Evolutionary conservation across 2,113 vertebrate species (phyloP).

Genomic region (Alouatta palliata): DNA sequence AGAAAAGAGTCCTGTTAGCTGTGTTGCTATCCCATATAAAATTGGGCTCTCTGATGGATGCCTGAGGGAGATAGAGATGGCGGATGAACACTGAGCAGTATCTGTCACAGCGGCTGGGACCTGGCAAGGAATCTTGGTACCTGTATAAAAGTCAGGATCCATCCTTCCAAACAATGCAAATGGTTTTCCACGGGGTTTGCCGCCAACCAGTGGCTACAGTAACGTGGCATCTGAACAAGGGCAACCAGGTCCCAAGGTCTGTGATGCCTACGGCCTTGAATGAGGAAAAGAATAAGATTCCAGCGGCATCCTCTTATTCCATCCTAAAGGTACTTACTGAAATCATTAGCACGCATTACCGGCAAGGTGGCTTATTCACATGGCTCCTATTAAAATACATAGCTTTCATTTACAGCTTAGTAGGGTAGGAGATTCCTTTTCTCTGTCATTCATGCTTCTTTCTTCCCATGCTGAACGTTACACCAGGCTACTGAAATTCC

Average conservation of each 20-base stretch:
- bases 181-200: neutral
- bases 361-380: neutral
- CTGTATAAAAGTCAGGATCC: neutral
- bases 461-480: neutral
- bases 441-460: neutral
- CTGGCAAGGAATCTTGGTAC: neutral
- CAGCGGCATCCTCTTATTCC: neutral
- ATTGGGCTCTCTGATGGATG: accelerated
- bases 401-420: neutral
- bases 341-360: neutral
- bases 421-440: neutral
- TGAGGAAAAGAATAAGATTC: neutral
- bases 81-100: neutral
- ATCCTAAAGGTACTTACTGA: neutral
- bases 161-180: neutral
- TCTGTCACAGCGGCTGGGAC: neutral
- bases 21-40: neutral
- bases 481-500: neutral
- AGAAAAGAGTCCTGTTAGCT: neutral
- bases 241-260: neutral
- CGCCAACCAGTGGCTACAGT: neutral
- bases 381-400: neutral
- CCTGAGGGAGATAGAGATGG: neutral
- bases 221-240: neutral
- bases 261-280: neutral